Evolutionary conservation across 92 coral and sea anemone species (phyloP), one percentile per base, ranked within the genome.

Genomic region (Desmophyllum pertusum): DNA sequence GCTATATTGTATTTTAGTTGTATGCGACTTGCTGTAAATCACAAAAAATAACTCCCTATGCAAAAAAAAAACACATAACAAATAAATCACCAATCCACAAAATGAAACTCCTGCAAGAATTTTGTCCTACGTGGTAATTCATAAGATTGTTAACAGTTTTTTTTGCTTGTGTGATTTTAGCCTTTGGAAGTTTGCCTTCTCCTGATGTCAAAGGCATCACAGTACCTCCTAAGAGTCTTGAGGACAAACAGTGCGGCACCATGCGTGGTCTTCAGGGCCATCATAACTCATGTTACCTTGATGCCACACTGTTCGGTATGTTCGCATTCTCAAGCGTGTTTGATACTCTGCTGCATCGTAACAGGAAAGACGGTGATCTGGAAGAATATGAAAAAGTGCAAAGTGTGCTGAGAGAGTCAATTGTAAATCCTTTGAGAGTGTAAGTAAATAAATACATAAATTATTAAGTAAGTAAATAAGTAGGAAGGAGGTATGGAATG

Each of bases 211-310:
- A 78, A 7, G 98, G 95, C 17, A 72, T 83, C 7, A 83, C 93
- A 33, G 86, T 86, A 0, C 98, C 99, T 8, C 94, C 90, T 2
- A 42, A 71, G 6, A 30, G 80, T 17, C 81, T 94, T 29, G 66
- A 67, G 6, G 63, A 41, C 2, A 3, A 52, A 7, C 65, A 75
- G 21, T 79, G 84, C 73, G 98, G 98, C 6, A 81, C 7, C 8
- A 94, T 91, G 98, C 90, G 81, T 67, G 99, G 99, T 37, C 95
- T 96, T 5, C 99, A 96, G 59, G 99, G 99, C 5, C 99, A 96
- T 46, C 99, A 96, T 48, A 96, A 96, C 83, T 96, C 99, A 0
- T 96, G 99, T 83, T 96, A 96, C 81, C 86, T 96, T 75, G 99
- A 96, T 64, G 93, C 98, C 14, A 94, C 99, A 0, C 81, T 96